Evolutionary conservation across 2,888 invertebrate species (phyloP), one percentile per base, ranked within the genome.

Genomic region (Mimachlamys varia): DNA sequence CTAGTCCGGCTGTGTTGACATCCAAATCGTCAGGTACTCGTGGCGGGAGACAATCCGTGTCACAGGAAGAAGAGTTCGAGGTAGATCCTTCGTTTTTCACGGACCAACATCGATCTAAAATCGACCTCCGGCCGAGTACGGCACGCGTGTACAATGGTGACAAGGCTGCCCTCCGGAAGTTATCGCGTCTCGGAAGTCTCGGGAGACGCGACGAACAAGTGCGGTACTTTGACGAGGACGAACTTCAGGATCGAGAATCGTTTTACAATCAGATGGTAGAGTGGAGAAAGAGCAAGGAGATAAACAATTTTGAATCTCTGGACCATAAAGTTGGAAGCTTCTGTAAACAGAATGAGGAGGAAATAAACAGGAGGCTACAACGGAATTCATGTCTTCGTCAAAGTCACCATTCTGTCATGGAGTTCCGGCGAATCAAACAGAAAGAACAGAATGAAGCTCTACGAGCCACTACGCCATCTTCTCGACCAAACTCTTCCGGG

Each of bases 181-280:
- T 37, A 37, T 37, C 88, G 12, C 62, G 62, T 37, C 91, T 89
- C n/a, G 92, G 92, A 3, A 50, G 88, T 49, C 53, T 92, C 13
- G 91, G 90, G 5, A 88, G 89, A 3, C 91, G 62, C 7, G 87
- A 88, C 0, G 88, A 88, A 53, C 90, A 91, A 33, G 87, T 89
- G 4, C 76, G 91, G 55, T 92, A 92, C 55, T 92, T 92, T n/a
- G 92, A 92, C 49, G 89, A 91, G 5, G 92, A 92, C 44, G 92
- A 91, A 88, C 55, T 92, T 12, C 89, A 88, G 3, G 91, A 92
- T n/a, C 55, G 92, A 44, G 90, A 90, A 27, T 55, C 88, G n/a
- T 90, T 92, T 53, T 92, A 91, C 87, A 87, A 17, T 10, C 38
- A 87, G 17, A 44, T 92, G 22, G 62, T 90, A 55, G 88, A 89